These are phyloP conservation scores for Ichneumon xanthorius DNA, from an alignment of 2,888 invertebrate species.

Conservation along the genomic window DNA sequence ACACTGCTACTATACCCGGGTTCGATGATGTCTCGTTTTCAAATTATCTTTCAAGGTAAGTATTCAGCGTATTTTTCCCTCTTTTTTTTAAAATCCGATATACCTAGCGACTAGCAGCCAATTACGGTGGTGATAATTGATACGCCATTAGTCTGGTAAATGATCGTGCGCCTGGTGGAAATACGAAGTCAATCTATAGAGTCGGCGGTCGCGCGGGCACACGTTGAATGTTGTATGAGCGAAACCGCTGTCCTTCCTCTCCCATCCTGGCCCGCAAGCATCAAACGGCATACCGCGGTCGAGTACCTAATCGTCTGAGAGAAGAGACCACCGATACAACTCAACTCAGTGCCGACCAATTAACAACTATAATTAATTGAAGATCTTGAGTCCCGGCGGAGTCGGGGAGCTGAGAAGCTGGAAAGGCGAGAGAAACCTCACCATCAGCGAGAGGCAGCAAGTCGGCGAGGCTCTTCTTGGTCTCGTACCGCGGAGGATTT, in stretches of 20 bases:
- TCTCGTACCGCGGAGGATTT: constrained; percentile 47
- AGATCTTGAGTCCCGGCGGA: constrained; percentile 66
- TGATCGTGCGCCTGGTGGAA: not conserved
- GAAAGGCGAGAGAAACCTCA: constrained; percentile 58
- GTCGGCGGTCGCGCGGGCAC: not conserved
- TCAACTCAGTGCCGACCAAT: constrained; percentile 72
- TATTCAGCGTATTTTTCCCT: not conserved
- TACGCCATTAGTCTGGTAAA: constrained; percentile 59
- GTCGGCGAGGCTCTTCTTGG: constrained; percentile 44
- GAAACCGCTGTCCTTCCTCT: constrained; percentile 13
- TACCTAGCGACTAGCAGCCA: constrained; percentile 37
- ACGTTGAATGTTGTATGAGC: constrained; percentile 55
- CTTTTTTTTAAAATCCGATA: not conserved
- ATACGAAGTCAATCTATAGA: constrained; percentile 19
- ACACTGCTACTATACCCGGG: not conserved
- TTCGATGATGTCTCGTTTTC: not conserved
- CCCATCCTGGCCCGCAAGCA: constrained; percentile 39
- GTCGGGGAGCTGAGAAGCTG: constrained; percentile 47
- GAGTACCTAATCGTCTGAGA: constrained; percentile 60
- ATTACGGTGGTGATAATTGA: constrained; percentile 66
- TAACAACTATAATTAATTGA: constrained; percentile 74
- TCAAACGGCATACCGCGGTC: constrained; percentile 62
- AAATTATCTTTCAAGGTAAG: not conserved
- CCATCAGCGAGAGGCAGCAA: constrained; percentile 39
- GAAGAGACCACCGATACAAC: constrained; percentile 69